Base-by-base conservation (phyloP, 2,797 vertebrate species). In the Arrhamphus sclerolepis region DNA sequence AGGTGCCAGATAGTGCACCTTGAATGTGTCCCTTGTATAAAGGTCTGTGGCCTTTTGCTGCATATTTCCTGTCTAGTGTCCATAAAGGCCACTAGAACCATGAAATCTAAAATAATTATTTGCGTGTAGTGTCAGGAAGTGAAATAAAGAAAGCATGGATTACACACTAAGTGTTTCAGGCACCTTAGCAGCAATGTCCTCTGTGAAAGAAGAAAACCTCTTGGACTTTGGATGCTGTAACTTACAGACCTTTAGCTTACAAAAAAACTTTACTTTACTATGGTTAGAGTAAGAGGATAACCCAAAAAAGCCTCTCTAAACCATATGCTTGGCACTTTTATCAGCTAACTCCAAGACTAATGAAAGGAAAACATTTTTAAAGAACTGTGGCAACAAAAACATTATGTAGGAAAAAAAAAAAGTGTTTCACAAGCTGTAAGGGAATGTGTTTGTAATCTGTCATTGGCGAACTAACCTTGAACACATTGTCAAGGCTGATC, bases 401-500 rank as follows among this genome's bases (percentile, higher is more conserved):
- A 50, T 62, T 74, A 16, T 57, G n/a, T 24, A 34, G 48, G 29
- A 40, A 62, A 52, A 39, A 68, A 75, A 26, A 26, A 51, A 18
- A 20, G 7, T 14, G 14, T 7, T 1, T 14, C 14, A 17, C 21
- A 44, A 21, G n/a, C 19, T 6, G 4, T 21, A 46, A 5, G 39
- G 8, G 19, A 10, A 63, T 49, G 39, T 65, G 42, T 66, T 58
- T 72, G 39, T 40, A 19, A 55, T 50, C 51, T 69, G 56, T 72
- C 58, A 53, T 41, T 42, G 66, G 67, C 74, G 29, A 71, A 72
- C 60, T 78, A 65, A 75, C 78, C 67, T 71, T 56, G 76, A 75
- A 67, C n/a, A 8, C 34, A 66, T 63, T 48, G 43, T 42, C 21
- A 60, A 72, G 66, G 68, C 62, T 59, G 58, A 56, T 46, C 52